Percentiles rank a stretch among this genome's conserved stretches.
Evolutionary conservation across 2,888 invertebrate genomes (phyloP).

Genomic region (Acronicta aceris): DNA sequence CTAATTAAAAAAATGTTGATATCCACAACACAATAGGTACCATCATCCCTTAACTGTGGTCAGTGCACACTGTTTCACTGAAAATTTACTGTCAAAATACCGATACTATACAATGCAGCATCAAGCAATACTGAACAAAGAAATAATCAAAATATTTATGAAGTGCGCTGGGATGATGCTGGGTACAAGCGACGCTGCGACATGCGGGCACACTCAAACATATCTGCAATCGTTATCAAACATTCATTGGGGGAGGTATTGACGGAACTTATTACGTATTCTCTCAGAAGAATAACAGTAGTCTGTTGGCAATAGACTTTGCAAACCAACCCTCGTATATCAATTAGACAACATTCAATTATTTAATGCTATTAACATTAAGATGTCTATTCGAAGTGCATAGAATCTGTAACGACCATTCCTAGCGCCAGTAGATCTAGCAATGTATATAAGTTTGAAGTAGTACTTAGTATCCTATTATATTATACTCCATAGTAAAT

Average conservation of each 20-base stretch:
- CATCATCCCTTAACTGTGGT: too few relatives aligned
- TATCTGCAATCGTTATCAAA: conserved; percentile 83
- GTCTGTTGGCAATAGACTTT: conserved; percentile 41
- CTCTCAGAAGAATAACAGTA: too few relatives aligned
- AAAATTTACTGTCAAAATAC: conserved; percentile 11
- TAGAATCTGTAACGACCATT: too few relatives aligned
- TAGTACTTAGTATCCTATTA: too few relatives aligned
- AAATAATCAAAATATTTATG: conserved; percentile 74
- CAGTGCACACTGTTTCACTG: conserved; percentile 24
- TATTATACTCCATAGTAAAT: too few relatives aligned
- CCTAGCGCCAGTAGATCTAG: too few relatives aligned
- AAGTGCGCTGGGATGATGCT: conserved; percentile 64
- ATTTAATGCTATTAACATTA: too few relatives aligned
- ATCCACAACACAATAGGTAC: too few relatives aligned
- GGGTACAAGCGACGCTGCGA: conserved; percentile 73
- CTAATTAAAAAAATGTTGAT: too few relatives aligned
- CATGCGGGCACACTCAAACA: conserved; percentile 82
- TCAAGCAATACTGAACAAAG: conserved; percentile 54
- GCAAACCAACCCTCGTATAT: not conserved
- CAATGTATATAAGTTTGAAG: too few relatives aligned
- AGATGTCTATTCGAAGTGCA: too few relatives aligned
- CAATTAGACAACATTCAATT: too few relatives aligned
- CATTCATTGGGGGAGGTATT: conserved; percentile 73
- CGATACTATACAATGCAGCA: conserved; percentile 27
- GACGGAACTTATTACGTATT: conserved; percentile 58